Evolutionary conservation across 30 jellyfish, hydroid and myxozoan genomes (phyloP), one percentile per base, ranked within the genome.

Genomic region (Cassiopea andromeda): DNA sequence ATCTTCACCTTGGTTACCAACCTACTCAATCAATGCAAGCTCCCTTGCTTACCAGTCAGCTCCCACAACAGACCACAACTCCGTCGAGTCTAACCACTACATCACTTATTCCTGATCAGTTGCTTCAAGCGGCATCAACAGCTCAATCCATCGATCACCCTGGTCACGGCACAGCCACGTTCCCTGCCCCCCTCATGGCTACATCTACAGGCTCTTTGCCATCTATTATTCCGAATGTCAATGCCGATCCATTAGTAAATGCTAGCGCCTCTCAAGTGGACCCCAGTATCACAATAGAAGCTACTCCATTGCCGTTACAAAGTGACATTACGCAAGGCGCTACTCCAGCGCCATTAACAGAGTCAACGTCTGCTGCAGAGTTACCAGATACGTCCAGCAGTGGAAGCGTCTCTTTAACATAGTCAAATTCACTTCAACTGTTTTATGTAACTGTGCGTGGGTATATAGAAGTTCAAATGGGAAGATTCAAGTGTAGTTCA

Each of bases 291-390:
- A 87, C 84, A 46, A 88, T 93, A 9, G n/a, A 66, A 1, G 98
- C 98, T 45, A 88, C 89, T 19, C 97, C 98, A 0, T 90, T 89
- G 0, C 98, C 98, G 27, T 73, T 89, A 60, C 67, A 59, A 61
- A 81, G 95, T 2, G 94, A 88, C 88, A 88, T 93, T 66, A 88
- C 94, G 2, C 81, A 76, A 17, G 98, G 93, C 9, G 98, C 98
- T 13, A 81, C 83, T 0, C 98, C 93, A 7, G 88, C 93, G 16
- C 48, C 78, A 1, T n/a, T 85, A 60, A 75, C 89, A n/a, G 92
- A 71, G 75, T 44, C 87, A 16, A 48, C 84, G 59, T 16, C 58
- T 10, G 78, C 92, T 0, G 58, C 77, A 46, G 81, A 78, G 54
- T 16, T 19, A 54, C 8, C 49, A 54, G 79, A 43, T 14, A 2